phyloP scores from a whole-genome alignment of 2,888 invertebrate species.

The Ophioninae sp. region DNA sequence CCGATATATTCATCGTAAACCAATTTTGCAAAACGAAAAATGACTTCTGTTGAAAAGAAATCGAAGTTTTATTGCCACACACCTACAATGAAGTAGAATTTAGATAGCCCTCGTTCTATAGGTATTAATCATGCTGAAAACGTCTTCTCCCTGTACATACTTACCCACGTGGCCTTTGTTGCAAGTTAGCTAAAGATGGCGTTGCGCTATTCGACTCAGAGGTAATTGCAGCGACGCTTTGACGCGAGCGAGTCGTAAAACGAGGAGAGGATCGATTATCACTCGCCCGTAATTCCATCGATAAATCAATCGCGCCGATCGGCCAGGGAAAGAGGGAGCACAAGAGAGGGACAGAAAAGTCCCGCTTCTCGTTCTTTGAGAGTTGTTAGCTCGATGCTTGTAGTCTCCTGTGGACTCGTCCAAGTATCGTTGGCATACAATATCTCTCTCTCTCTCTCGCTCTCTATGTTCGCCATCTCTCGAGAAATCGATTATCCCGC shows the following conservation, averaged over 20 bases:
- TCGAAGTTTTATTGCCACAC: background rate
- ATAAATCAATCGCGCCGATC: constrained; percentile 65
- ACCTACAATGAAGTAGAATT: background rate
- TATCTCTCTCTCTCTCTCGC: constrained; percentile 19
- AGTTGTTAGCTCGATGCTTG: constrained; percentile 42
- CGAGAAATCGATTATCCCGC: constrained; percentile 60
- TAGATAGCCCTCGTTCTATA: background rate
- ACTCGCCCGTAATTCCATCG: constrained; percentile 62
- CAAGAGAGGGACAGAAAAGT: background rate
- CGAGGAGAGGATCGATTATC: constrained; percentile 67
- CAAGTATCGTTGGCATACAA: constrained; percentile 18
- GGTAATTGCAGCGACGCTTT: constrained; percentile 61
- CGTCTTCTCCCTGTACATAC: background rate
- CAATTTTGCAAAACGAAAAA: too few species aligned
- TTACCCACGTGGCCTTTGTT: constrained; percentile 1
- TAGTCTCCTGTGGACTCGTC: background rate
- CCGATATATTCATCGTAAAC: too few species aligned
- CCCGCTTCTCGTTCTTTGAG: constrained; percentile 34
- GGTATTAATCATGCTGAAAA: background rate
- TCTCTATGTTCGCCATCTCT: constrained; percentile 29
- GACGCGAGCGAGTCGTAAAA: constrained; percentile 66
- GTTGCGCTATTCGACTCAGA: constrained; percentile 49
- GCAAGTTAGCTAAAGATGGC: constrained; percentile 39
- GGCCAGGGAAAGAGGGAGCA: constrained; percentile 22
- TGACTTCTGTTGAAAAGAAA: too few species aligned